Evolutionary conservation across 2,113 vertebrate species (phyloP).

Genomic region (Lophochroa leadbeateri): DNA sequence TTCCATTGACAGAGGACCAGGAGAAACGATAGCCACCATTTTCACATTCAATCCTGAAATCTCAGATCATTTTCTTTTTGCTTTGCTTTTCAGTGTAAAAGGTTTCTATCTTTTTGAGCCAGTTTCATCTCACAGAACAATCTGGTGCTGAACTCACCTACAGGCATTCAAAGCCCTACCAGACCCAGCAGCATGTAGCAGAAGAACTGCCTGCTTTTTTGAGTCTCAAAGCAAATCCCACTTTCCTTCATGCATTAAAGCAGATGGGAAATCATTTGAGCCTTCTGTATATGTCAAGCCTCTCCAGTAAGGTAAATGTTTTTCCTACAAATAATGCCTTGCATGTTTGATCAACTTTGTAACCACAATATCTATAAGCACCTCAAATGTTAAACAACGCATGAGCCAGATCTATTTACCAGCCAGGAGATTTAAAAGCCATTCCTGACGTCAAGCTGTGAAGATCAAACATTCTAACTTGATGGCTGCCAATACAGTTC

Average conservation of each 20-base stretch:
- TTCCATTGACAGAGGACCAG: neutral
- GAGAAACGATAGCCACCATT: neutral
- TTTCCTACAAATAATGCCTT: slow-evolving; percentile 54
- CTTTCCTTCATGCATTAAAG: slow-evolving; percentile 17
- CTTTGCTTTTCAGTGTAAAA: neutral
- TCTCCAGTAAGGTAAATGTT: slow-evolving; percentile 52
- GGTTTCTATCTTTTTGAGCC: neutral
- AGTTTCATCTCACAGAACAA: neutral
- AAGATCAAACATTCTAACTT: slow-evolving; percentile 73
- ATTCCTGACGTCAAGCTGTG: slow-evolving; percentile 74
- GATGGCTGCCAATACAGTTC: slow-evolving; percentile 62
- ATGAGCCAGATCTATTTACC: slow-evolving; percentile 64
- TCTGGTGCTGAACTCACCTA: neutral
- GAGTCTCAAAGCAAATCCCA: neutral
- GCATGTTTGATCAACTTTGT: slow-evolving; percentile 46
- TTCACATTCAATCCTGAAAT: neutral
- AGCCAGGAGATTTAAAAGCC: slow-evolving; percentile 73
- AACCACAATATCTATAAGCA: slow-evolving; percentile 60
- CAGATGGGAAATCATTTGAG: slow-evolving; percentile 46
- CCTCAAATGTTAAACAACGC: slow-evolving; percentile 50
- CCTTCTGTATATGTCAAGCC: neutral
- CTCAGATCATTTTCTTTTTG: neutral
- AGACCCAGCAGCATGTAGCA: neutral
- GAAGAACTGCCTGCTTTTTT: neutral
- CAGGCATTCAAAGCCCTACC: neutral